phyloP scores from a whole-genome alignment of 2,888 invertebrate genomes.

The Myathropa florea region DNA sequence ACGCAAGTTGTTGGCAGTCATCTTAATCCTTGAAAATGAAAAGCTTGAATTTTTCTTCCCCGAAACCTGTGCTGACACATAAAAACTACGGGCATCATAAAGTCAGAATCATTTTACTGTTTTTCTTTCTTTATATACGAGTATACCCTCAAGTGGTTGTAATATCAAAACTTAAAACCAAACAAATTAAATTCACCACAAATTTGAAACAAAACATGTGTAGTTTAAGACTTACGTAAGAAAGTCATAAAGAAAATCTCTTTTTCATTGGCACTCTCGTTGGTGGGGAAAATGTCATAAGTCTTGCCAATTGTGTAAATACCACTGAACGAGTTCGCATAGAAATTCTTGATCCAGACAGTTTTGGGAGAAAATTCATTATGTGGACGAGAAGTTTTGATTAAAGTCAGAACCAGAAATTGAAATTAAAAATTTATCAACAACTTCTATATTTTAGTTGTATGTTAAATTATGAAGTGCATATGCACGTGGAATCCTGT shows the following conservation, averaged over 20 bases:
- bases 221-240: neutral
- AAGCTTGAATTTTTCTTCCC: conserved; percentile 4
- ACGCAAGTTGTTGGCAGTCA: neutral
- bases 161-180: conserved; percentile 2
- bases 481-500: conserved; percentile 19
- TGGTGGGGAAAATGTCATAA: conserved; percentile 17
- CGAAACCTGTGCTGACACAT: neutral
- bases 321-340: conserved; percentile 7
- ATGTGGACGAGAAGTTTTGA: conserved; percentile 54
- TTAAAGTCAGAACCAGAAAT: conserved; percentile 61
- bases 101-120: conserved; percentile 7
- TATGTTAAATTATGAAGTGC: conserved; percentile 25
- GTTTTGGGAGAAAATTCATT: conserved; percentile 46
- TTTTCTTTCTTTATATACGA: conserved; percentile 11
- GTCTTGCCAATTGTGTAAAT: conserved; percentile 43
- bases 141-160: conserved; percentile 24
- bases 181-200: conserved; percentile 19
- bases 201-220: neutral
- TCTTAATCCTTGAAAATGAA: conserved; percentile 55
- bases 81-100: conserved; percentile 10
- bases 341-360: conserved; percentile 7
- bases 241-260: conserved; percentile 2
- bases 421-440: conserved; percentile 58
- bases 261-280: conserved; percentile 13
- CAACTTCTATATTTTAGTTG: neutral